Conservation (phyloP, 2,888 invertebrate species). For the Tenthredo distinguenda region DNA sequence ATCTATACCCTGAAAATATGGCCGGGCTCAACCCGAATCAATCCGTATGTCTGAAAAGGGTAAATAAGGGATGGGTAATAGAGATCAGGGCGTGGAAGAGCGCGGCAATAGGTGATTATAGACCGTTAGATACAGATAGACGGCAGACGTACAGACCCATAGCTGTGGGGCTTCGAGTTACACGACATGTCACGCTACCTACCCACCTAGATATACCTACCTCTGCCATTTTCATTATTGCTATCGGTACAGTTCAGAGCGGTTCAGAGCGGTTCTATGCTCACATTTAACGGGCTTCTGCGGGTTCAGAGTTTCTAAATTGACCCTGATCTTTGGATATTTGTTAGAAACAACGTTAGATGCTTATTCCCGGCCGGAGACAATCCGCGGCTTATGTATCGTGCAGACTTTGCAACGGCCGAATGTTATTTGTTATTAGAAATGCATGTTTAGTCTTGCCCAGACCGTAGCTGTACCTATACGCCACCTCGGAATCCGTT, state of each 20-base stretch:
- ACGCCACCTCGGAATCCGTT: not conserved
- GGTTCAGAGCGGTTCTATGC: constrained; percentile 7
- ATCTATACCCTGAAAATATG: too few species aligned
- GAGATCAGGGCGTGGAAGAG: constrained; percentile 27
- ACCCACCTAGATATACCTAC: not conserved
- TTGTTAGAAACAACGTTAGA: too few species aligned
- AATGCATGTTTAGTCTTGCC: constrained; percentile 29
- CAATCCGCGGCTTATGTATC: too few species aligned
- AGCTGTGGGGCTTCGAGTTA: constrained; percentile 41
- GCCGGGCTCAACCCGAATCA: not conserved
- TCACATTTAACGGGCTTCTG: constrained; percentile 31
- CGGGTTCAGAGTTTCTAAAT: constrained; percentile 6
- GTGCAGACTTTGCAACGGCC: not conserved
- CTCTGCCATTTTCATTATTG: constrained; percentile 19
- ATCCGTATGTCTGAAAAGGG: not conserved
- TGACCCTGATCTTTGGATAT: constrained; percentile 23
- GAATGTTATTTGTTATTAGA: constrained; percentile 20
- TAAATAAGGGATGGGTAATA: constrained; percentile 8
- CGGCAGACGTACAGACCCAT: constrained; percentile 4
- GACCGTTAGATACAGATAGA: constrained; percentile 1
- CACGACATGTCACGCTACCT: constrained; percentile 47
- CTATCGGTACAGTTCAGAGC: constrained; percentile 13
- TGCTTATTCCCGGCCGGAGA: too few species aligned
- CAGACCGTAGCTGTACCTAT: not conserved
- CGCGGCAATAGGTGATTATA: constrained; percentile 10